Evolutionary conservation across 2,797 vertebrate genomes (phyloP), one percentile per base, ranked within the genome.

Genomic region (Characodon lateralis): DNA sequence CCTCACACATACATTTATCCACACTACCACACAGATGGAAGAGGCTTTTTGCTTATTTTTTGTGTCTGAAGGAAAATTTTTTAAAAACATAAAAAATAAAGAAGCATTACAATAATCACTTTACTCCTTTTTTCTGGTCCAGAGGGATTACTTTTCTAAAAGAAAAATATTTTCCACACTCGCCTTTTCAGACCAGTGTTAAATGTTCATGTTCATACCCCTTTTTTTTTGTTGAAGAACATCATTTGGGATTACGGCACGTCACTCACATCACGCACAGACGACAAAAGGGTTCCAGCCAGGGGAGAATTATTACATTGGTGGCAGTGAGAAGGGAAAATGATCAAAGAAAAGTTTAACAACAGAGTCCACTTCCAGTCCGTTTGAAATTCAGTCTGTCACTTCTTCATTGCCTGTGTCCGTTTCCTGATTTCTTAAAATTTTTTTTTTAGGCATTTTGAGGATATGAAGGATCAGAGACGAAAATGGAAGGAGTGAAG

Each of bases 181-280:
- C 73, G 48, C 20, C 82, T 77, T 79, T 59, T 59, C 43, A 83
- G 88, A 93, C 90, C 87, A 76, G 86, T 73, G 51, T 76, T 85
- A 78, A 90, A 87, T 80, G 81, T 88, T 91, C 74, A 77, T 81
- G 77, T 88, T 82, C 71, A 82, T 74, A 83, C 88, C 69, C 68
- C 77, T 88, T 85, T 69, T 72, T 80, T 74, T 72, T 73, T 79
- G 53, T 88, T 90, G 75, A 83, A 84, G 80, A 87, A 89, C 86
- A 87, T 90, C 78, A 89, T 91, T 93, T 89, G 85, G 89, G 89
- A 78, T 94, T 93, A 95, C 95, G 88, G 85, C 94, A 96, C 95
- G 89, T 93, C 94, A 96, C 95, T 92, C 92, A 96, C 95, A 91
- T 88, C 89, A 96, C 94, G 79, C 90, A 96, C 93, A 94, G 88